Conservation (phyloP, 2,797 vertebrate species). For the Serranus cabrilla region DNA sequence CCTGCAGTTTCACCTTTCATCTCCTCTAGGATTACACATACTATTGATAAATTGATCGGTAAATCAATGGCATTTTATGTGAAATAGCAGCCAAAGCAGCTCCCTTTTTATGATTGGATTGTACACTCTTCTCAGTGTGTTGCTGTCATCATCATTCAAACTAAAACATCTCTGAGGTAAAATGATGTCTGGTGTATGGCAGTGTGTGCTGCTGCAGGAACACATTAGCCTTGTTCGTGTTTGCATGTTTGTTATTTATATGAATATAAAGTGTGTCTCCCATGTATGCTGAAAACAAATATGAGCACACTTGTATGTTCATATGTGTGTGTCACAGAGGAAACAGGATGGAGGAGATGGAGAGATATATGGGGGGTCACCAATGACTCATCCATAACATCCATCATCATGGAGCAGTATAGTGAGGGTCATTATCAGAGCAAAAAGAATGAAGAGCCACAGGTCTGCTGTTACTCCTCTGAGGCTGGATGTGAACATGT, state of each 20-base stretch:
- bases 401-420: slow-evolving; percentile 41
- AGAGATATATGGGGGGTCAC: slow-evolving; percentile 13
- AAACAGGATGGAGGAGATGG: not conserved
- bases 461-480: slow-evolving; percentile 22
- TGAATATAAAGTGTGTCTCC: not conserved
- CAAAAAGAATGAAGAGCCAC: slow-evolving; percentile 25
- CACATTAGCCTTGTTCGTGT: slow-evolving; percentile 26
- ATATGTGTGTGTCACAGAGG: not conserved
- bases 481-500: slow-evolving; percentile 10
- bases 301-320: not conserved
- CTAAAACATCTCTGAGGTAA: slow-evolving; percentile 13
- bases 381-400: slow-evolving; percentile 62
- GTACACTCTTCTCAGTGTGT: not conserved
- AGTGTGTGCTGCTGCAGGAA: not conserved
- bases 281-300: not conserved
- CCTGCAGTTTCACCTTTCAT: not conserved
- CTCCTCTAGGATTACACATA: slow-evolving; percentile 2
- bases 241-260: slow-evolving; percentile 1
- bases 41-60: not conserved
- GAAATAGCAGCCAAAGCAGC: not conserved
- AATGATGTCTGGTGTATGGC: not conserved
- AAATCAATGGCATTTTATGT: not conserved
- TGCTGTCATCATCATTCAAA: slow-evolving; percentile 22
- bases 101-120: not conserved
- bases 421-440: slow-evolving; percentile 54